A percentile compares a stretch with the other conserved stretches of the same genome.
Conservation (phyloP, 2,113 vertebrate species). For the rabbit (Oryctolagus cuniculus) region DNA sequence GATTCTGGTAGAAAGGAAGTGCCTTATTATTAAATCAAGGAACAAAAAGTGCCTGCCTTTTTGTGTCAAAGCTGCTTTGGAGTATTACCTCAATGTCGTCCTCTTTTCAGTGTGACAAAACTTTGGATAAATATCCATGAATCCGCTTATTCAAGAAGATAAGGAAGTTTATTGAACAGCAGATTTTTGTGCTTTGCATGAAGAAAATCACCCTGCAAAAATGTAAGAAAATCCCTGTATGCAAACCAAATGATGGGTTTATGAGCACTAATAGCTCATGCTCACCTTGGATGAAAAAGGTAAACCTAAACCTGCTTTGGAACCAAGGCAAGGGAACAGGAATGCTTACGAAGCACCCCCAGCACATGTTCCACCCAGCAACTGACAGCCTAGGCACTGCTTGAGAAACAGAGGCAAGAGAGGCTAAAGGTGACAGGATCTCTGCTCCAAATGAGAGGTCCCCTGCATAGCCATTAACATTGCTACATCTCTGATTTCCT, state of each 20-base stretch:
- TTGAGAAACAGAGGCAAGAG: neutral
- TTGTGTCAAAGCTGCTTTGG: conserved; percentile 14
- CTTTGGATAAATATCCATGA: conserved; percentile 53
- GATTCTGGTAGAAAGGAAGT: neutral
- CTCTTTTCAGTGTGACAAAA: conserved; percentile 15
- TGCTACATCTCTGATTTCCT: conserved; percentile 22
- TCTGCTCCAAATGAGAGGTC: neutral
- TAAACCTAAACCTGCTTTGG: conserved; percentile 83
- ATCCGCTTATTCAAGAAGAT: neutral
- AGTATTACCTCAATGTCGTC: neutral
- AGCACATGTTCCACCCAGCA: neutral
- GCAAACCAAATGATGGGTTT: conserved; percentile 76
- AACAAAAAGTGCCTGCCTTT: neutral
- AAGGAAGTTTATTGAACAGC: neutral
- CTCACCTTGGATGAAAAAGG: conserved; percentile 73
- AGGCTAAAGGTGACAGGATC: neutral
- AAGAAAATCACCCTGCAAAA: conserved; percentile 67
- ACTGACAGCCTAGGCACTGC: neutral
- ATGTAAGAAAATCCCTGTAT: conserved; percentile 74
- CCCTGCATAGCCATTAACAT: neutral
- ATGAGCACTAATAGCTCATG: conserved; percentile 76
- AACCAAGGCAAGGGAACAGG: conserved; percentile 77
- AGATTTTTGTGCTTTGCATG: neutral
- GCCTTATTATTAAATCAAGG: neutral
- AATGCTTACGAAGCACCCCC: conserved; percentile 64